A percentile compares a stretch with the other conserved stretches of the same genome.
Conservation (phyloP, 2,888 invertebrate species). For the Caenorhabditis uteleia region DNA sequence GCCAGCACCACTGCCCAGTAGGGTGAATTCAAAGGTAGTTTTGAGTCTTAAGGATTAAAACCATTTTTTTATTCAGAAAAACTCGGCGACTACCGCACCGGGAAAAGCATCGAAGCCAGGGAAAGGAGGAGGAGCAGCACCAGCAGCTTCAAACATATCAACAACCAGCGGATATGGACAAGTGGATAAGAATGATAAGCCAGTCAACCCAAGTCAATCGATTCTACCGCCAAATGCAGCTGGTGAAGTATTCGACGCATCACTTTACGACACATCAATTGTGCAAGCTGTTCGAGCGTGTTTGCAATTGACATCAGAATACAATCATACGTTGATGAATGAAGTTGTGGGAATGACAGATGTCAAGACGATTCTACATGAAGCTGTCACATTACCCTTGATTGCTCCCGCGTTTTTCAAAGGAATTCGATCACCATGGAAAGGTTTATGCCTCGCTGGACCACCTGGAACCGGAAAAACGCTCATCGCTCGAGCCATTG, state of each 20-base stretch:
- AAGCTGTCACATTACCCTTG: conserved; percentile 95
- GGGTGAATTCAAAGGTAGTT: neutral
- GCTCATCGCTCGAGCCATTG: conserved; percentile 71
- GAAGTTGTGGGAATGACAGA: conserved; percentile 72
- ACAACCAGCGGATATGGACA: neutral
- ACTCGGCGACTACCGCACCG: no score
- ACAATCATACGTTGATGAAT: conserved; percentile 14
- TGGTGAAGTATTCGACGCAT: conserved; percentile 27
- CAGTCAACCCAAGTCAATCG: conserved; percentile 17
- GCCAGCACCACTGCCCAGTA: conserved; percentile 14
- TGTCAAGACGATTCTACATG: conserved; percentile 81
- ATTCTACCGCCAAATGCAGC: conserved; percentile 24
- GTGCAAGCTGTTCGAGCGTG: conserved; percentile 23
- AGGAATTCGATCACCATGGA: conserved; percentile 80
- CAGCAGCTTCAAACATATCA: neutral
- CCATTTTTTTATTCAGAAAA: neutral
- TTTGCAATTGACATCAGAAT: conserved; percentile 43
- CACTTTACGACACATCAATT: conserved; percentile 20
- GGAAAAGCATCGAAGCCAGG: neutral
- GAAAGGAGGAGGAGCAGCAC: neutral
- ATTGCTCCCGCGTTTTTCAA: conserved; percentile 97
- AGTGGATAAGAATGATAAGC: conserved; percentile 2
- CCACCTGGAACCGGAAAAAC: conserved; percentile 76
- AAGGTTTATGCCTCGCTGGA: conserved; percentile 80
- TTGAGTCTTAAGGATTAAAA: neutral